Conservation (phyloP, 2,113 vertebrate species). For the Barbus barbus region DNA sequence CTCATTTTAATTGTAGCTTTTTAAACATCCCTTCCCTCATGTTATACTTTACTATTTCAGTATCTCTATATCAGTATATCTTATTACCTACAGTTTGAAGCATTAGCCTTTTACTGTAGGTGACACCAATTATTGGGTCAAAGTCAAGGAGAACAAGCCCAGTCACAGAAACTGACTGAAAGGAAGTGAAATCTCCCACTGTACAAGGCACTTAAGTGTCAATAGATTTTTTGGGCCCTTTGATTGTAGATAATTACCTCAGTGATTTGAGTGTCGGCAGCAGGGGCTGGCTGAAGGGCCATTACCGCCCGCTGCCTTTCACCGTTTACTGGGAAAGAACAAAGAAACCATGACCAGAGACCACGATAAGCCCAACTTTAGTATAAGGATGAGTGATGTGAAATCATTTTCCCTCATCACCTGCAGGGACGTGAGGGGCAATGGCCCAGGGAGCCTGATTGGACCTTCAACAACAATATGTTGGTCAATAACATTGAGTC, state of each 20-base stretch:
- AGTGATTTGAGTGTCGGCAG: slow-evolving; percentile 48
- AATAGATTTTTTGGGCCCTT: slow-evolving; percentile 49
- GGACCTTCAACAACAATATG: not conserved
- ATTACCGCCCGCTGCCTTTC: slow-evolving; percentile 38
- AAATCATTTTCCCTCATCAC: slow-evolving; percentile 32
- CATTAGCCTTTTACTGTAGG: not conserved
- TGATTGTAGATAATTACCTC: slow-evolving; percentile 58
- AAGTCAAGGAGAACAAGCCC: slow-evolving; percentile 35
- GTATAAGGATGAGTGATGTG: slow-evolving; percentile 26
- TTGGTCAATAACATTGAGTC: not conserved
- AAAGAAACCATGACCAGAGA: slow-evolving; percentile 18
- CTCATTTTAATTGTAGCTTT: no score
- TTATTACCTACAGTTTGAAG: not conserved
- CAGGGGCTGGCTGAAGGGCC: slow-evolving; percentile 41
- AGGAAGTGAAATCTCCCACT: slow-evolving; percentile 25
- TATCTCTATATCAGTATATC: not conserved
- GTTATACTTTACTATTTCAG: not conserved
- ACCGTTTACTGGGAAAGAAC: slow-evolving; percentile 2
- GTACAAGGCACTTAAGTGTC: slow-evolving; percentile 28
- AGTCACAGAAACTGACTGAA: slow-evolving; percentile 10
- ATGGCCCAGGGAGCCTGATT: not conserved
- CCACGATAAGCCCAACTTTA: not conserved
- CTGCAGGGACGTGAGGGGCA: not conserved
- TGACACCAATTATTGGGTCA: slow-evolving; percentile 9
- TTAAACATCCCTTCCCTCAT: not conserved